Percentiles rank a stretch among this genome's conserved stretches.
phyloP scores from a whole-genome alignment of 2,888 invertebrate genomes.

The Hanleya hanleyi region DNA sequence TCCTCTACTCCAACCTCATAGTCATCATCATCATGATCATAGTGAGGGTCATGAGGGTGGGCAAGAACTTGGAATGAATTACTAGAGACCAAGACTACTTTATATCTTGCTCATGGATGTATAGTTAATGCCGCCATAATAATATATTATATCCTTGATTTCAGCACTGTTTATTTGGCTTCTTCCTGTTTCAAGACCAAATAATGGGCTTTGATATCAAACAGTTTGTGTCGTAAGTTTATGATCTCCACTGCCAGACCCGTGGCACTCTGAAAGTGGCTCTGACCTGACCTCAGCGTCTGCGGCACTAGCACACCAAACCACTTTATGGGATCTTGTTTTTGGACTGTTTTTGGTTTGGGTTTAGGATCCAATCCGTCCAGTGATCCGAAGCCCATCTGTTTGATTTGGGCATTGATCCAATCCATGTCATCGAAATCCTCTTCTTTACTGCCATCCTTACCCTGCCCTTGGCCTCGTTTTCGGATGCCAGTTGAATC shows the following conservation, averaged over 20 bases:
- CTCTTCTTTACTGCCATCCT: no score
- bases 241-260: slow-evolving; percentile 40
- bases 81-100: no score
- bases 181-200: no score
- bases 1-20: no score
- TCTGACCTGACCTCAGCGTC: slow-evolving; percentile 84
- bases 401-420: neutral
- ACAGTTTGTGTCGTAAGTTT: slow-evolving; percentile 17
- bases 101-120: no score
- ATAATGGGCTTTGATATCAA: neutral
- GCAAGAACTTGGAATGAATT: no score
- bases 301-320: slow-evolving; percentile 90
- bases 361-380: neutral
- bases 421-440: slow-evolving; percentile 1
- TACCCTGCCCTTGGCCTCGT: neutral
- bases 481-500: neutral
- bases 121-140: no score
- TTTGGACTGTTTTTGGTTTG: neutral
- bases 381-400: neutral
- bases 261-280: slow-evolving; percentile 79
- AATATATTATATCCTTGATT: no score
- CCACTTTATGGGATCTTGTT: slow-evolving; percentile 84
- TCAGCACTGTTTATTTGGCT: no score
- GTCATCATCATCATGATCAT: no score
- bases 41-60: no score